Conservation (phyloP, 1,140 invertebrate species). For the Drosophila pectinifera region DNA sequence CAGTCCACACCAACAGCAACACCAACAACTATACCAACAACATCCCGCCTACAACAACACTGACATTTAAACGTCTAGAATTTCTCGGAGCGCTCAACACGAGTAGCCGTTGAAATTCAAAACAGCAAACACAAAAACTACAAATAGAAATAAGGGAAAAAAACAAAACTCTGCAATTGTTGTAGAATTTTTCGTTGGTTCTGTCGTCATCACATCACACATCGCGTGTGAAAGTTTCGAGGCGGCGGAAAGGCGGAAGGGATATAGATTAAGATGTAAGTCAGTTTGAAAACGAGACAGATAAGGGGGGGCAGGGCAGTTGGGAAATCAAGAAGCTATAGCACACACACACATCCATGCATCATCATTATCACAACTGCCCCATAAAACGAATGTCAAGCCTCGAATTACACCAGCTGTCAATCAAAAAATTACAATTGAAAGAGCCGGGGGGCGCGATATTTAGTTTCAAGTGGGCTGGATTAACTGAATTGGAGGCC, state of each 20-base stretch:
- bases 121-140: conserved; percentile 49
- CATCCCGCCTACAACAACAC: conserved; percentile 48
- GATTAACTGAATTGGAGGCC: conserved; percentile 36
- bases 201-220: conserved; percentile 32
- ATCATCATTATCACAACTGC: conserved; percentile 62
- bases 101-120: conserved; percentile 78
- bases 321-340: conserved; percentile 22
- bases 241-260: conserved; percentile 16
- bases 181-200: conserved; percentile 40
- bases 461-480: conserved; percentile 38
- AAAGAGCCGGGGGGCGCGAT: conserved; percentile 20
- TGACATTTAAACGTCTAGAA: conserved; percentile 80
- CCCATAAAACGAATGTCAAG: conserved; percentile 70
- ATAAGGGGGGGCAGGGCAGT: conserved; percentile 1
- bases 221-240: conserved; percentile 56
- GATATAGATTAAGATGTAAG: conserved; percentile 44
- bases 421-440: conserved; percentile 67
- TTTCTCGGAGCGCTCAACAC: conserved; percentile 76
- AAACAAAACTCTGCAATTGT: conserved; percentile 23
- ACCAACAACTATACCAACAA: conserved; percentile 28
- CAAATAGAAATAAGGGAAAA: conserved; percentile 14
- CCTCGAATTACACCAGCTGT: conserved; percentile 67
- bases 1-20: conserved; percentile 20
- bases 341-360: conserved; percentile 26
- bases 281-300: conserved; percentile 30